Percentiles rank a stretch among this genome's conserved stretches.
These are phyloP conservation scores for Engraulis encrasicolus DNA, from an alignment of 2,113 vertebrate species.

Conservation along the genomic window DNA sequence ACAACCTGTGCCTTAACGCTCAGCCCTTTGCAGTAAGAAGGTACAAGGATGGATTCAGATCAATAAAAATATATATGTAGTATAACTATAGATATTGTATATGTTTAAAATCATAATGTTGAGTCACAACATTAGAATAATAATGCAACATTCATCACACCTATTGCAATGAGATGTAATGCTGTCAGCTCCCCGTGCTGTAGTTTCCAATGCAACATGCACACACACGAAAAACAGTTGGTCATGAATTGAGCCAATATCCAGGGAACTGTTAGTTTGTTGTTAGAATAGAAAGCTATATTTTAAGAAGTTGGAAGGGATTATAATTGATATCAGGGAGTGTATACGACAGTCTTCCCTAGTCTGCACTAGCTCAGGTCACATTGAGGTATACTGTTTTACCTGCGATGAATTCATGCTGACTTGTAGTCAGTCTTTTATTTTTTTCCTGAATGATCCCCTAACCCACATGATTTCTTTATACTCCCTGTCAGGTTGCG, in stretches of 20 bases:
- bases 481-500: conserved; percentile 26
- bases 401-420: conserved; percentile 40
- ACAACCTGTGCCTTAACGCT: conserved; percentile 66
- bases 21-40: conserved; percentile 1
- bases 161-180: neutral
- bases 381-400: conserved; percentile 58
- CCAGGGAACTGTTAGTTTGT: conserved; percentile 19
- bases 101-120: no score
- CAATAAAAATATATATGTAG: no score
- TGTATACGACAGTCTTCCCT: conserved; percentile 68
- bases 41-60: conserved; percentile 12
- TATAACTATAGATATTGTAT: no score
- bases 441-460: conserved; percentile 22
- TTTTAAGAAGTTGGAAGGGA: conserved; percentile 59
- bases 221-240: neutral
- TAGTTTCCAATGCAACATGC: neutral
- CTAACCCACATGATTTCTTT: conserved; percentile 32
- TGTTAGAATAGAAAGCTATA: conserved; percentile 22
- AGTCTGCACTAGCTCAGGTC: conserved; percentile 73
- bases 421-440: conserved; percentile 19
- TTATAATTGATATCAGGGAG: conserved; percentile 72
- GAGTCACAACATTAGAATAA: neutral
- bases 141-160: neutral
- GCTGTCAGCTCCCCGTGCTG: neutral
- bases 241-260: neutral